phyloP scores from a whole-genome alignment of 2,797 vertebrate species.

The Platalea minor region DNA sequence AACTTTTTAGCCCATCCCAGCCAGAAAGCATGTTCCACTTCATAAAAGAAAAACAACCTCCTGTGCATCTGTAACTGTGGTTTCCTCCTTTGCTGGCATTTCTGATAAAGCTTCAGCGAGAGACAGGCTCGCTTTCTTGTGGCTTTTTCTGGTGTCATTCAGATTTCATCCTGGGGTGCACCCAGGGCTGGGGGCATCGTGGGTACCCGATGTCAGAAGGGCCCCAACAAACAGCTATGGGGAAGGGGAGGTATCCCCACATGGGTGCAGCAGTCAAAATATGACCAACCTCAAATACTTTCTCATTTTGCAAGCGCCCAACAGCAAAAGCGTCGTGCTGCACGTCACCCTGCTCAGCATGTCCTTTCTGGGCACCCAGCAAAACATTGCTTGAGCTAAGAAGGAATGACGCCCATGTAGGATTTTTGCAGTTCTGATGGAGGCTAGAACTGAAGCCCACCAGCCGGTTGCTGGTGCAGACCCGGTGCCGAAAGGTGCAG shows the following conservation, averaged over 20 bases:
- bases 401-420: neutral
- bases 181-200: rapidly evolving
- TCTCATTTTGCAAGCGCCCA: neutral
- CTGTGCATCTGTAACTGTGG: rapidly evolving
- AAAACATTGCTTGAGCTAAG: neutral
- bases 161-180: neutral
- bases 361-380: neutral
- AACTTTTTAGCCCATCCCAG: neutral
- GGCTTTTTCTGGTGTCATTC: neutral
- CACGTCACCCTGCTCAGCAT: rapidly evolving
- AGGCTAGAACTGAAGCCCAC: neutral
- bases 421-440: neutral
- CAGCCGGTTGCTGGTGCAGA: neutral
- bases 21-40: neutral
- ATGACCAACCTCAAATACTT: neutral
- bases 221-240: neutral
- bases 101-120: neutral
- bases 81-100: neutral
- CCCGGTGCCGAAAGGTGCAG: neutral
- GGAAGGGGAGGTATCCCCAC: neutral
- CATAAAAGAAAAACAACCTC: neutral
- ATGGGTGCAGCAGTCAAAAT: neutral
- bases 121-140: neutral
- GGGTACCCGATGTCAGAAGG: neutral
- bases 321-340: rapidly evolving